Evolutionary conservation across 2,888 invertebrate species (phyloP), one percentile per base, ranked within the genome.

Genomic region (Aleiodes testaceus): DNA sequence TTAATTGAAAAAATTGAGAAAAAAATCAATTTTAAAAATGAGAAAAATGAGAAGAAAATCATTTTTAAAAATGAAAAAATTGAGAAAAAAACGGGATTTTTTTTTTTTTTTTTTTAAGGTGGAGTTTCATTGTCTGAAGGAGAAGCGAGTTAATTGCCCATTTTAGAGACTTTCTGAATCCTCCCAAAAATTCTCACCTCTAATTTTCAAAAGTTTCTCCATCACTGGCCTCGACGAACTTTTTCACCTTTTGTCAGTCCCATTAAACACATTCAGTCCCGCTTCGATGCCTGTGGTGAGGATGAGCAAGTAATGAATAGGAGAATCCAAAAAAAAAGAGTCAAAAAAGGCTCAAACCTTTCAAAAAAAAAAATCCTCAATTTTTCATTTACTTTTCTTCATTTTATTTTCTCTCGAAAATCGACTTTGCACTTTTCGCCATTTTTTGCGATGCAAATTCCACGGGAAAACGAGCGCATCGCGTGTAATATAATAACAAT

Each of bases 381-480:
- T n/a, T n/a, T n/a, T n/a, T n/a, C n/a, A n/a, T n/a, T n/a, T n/a
- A n/a, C n/a, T n/a, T n/a, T n/a, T n/a, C n/a, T n/a, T n/a, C n/a
- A n/a, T n/a, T n/a, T n/a, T n/a, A n/a, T n/a, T n/a, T n/a, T n/a
- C n/a, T n/a, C n/a, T n/a, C n/a, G n/a, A n/a, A n/a, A n/a, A n/a
- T n/a, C n/a, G n/a, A n/a, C n/a, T n/a, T n/a, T n/a, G n/a, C n/a
- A n/a, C n/a, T n/a, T n/a, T n/a, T n/a, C n/a, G n/a, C n/a, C n/a
- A n/a, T n/a, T n/a, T n/a, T n/a, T n/a, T n/a, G n/a, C n/a, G n/a
- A n/a, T n/a, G 20, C 14, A 45, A n/a, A 52, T 53, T 26, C 53
- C n/a, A n/a, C n/a, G n/a, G n/a, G n/a, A n/a, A 26, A 53, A 53
- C 53, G 53, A 26, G 53, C 53, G 26, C 53, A 53, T 53, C 53